Percentiles rank a stretch among this genome's conserved stretches.
phyloP scores from a whole-genome alignment of 2,888 invertebrate species.

The Cephus nigrinus region DNA sequence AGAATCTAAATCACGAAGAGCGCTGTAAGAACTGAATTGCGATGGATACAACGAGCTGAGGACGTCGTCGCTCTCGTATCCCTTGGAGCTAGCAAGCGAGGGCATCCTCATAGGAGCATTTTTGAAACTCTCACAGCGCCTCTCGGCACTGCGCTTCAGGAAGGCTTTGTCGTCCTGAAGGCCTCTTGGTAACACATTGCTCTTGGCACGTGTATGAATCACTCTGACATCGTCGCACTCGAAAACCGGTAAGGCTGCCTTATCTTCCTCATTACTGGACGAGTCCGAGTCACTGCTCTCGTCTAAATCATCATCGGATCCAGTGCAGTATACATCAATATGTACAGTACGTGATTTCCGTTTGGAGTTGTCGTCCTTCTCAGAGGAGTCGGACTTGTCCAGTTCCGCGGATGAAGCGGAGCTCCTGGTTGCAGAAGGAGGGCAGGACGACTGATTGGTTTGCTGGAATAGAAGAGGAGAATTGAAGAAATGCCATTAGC shows the following conservation, averaged over 20 bases:
- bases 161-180: slow-evolving; percentile 53
- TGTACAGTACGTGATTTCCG: slow-evolving; percentile 76
- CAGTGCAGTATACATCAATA: slow-evolving; percentile 81
- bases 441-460: neutral
- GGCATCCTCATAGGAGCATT: slow-evolving; percentile 52
- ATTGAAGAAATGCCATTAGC: neutral
- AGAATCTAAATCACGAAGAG: slow-evolving; percentile 70
- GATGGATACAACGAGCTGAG: slow-evolving; percentile 75
- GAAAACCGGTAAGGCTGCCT: slow-evolving; percentile 74
- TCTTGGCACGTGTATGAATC: slow-evolving; percentile 69
- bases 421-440: neutral
- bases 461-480: neutral
- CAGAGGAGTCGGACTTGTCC: slow-evolving; percentile 30
- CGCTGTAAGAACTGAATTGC: slow-evolving; percentile 71
- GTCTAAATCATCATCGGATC: slow-evolving; percentile 68
- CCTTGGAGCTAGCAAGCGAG: slow-evolving; percentile 51
- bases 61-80: slow-evolving; percentile 67
- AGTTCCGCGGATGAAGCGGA: slow-evolving; percentile 7
- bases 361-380: slow-evolving; percentile 45
- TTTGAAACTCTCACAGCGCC: slow-evolving; percentile 43
- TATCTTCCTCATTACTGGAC: slow-evolving; percentile 62
- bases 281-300: slow-evolving; percentile 53
- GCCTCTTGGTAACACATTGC: slow-evolving; percentile 67
- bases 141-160: slow-evolving; percentile 42
- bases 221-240: slow-evolving; percentile 73